Percentiles rank a stretch among this genome's conserved stretches.
Evolutionary conservation across 2,113 vertebrate species (phyloP).

Genomic region (Sitta europaea): DNA sequence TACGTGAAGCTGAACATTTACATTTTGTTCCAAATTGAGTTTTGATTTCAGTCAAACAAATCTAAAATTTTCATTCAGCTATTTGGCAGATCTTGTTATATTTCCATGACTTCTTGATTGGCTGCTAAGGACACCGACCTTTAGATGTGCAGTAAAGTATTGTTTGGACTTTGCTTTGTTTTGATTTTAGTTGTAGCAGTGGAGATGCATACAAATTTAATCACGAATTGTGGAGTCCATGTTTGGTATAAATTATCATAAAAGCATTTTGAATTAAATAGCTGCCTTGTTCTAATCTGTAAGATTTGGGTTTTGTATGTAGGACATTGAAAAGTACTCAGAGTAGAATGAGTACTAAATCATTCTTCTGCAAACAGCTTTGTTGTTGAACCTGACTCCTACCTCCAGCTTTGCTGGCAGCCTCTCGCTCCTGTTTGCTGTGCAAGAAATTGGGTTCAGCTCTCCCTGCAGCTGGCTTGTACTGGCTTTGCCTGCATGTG

Average conservation of each 20-base stretch:
- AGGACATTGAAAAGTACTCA: not conserved
- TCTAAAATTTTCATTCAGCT: constrained; percentile 25
- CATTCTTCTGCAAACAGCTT: not conserved
- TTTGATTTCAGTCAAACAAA: constrained; percentile 49
- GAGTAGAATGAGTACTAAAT: not conserved
- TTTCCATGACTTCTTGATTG: constrained; percentile 15
- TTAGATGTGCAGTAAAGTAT: not conserved
- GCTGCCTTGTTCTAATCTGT: not conserved
- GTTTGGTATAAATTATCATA: not conserved
- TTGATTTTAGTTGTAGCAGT: not conserved
- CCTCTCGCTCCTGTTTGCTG: not conserved
- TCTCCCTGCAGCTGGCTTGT: accelerated
- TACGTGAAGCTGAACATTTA: constrained; percentile 31
- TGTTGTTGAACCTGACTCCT: not conserved
- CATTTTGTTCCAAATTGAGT: constrained; percentile 23
- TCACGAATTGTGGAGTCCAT: not conserved
- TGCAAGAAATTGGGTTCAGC: not conserved
- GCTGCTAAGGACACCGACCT: not conserved
- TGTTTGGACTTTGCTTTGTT: not conserved
- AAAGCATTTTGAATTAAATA: not conserved
- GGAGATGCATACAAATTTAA: not conserved
- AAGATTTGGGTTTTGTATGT: not conserved
- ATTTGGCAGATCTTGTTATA: constrained; percentile 1
- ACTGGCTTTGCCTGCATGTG: accelerated
- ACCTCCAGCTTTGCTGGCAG: not conserved